Evolutionary conservation across 2,797 vertebrate species (phyloP), one percentile per base, ranked within the genome.

Genomic region (Crocidura indochinensis): DNA sequence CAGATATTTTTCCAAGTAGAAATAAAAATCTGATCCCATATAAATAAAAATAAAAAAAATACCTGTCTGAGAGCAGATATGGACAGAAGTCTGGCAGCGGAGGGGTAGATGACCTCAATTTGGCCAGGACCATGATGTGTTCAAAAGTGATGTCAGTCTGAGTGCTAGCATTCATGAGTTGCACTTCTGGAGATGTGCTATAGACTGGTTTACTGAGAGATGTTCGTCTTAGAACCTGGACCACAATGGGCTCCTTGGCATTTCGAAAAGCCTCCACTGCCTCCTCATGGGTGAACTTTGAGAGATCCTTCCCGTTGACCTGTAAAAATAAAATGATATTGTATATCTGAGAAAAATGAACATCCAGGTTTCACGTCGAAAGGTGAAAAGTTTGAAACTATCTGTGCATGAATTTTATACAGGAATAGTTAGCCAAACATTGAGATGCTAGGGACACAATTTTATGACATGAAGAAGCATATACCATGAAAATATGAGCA

Each of bases 101-200:
- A 46, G 99, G 99, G 27, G 99, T 99, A 15, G 98, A 98, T 62
- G 99, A 98, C 82, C 98, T 98, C 29, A 99, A 98, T 97, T 99
- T 99, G 96, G 99, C 98, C 95, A 99, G 97, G 91, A 99, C 99
- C 99, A 99, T 99, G 97, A 99, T 99, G 97, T 99, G 99, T 97
- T 99, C 99, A 10, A 99, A 99, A 86, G 99, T 99, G 97, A 99
- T 99, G 98, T 99, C 99, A 0, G 99, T 99, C 98, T 99, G 99
- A 53, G 99, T 99, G 98, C 99, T 99, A 96, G 99, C 99, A 47
- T 99, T 98, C 97, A 98, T 98, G 96, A 99, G 97, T 85, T 96
- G 98, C 92, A 99, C 98, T 96, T 99, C 99, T 90, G 98, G 98
- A 97, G 97, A 96, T 51, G 97, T 96, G 31, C 98, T 98, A 19